Percentiles rank a stretch among this genome's conserved stretches.
phyloP scores from a whole-genome alignment of 2,113 vertebrate genomes.

The Ia io region DNA sequence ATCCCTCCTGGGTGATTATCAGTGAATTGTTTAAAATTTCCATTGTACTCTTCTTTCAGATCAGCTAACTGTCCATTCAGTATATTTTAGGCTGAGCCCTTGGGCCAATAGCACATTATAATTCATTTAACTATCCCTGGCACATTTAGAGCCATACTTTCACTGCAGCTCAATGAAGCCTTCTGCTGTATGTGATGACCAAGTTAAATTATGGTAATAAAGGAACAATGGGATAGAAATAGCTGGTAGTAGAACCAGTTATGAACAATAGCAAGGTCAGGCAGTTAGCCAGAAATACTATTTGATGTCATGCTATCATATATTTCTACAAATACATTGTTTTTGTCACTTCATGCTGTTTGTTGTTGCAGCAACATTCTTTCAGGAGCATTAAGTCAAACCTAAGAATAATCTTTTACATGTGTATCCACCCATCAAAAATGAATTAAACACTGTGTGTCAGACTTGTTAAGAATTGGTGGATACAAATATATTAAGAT shows the following conservation, averaged over 20 bases:
- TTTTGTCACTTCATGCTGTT: conserved; percentile 7
- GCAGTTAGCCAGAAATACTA: background rate
- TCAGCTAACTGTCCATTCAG: conserved; percentile 32
- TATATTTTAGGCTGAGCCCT: conserved; percentile 51
- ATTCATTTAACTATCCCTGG: conserved; percentile 47
- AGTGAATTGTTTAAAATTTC: conserved; percentile 60
- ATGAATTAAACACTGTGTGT: background rate
- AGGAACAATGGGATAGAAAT: conserved; percentile 29
- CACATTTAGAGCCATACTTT: conserved; percentile 54
- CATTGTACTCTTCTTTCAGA: conserved; percentile 42
- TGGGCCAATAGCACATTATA: conserved; percentile 60
- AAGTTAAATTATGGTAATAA: conserved; percentile 49
- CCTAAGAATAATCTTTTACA: background rate
- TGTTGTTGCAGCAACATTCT: background rate
- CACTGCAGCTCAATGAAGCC: conserved; percentile 39
- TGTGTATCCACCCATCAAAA: background rate
- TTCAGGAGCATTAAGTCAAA: background rate
- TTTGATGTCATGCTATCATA: conserved; percentile 7
- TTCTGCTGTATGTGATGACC: conserved; percentile 47
- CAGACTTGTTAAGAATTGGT: background rate
- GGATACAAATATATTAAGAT: background rate
- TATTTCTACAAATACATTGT: background rate
- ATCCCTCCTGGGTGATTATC: conserved; percentile 56
- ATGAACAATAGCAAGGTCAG: conserved; percentile 12
- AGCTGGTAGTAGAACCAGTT: background rate